Conservation (phyloP, 2,888 invertebrate genomes). For the Agrypnus murinus region DNA sequence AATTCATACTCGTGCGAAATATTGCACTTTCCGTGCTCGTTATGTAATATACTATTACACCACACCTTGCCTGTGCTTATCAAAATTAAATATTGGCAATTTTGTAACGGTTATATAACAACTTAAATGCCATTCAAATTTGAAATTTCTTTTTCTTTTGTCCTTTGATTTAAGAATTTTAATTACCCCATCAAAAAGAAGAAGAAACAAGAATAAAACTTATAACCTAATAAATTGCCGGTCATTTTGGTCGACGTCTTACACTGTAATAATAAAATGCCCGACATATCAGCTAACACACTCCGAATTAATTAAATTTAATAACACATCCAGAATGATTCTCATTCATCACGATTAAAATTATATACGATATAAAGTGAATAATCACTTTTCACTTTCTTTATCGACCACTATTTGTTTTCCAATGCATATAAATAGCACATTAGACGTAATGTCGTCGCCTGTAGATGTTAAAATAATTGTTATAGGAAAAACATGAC, state of each 20-base stretch:
- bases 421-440: slow-evolving; percentile 32
- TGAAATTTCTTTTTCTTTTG: background rate
- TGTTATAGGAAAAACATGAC: slow-evolving; percentile 4
- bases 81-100: too few species aligned
- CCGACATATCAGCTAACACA: slow-evolving; percentile 35
- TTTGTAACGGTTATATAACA: too few species aligned
- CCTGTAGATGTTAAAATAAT: slow-evolving; percentile 8
- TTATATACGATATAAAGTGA: slow-evolving; percentile 26
- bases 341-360: slow-evolving; percentile 37
- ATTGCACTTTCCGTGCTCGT: too few species aligned
- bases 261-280: slow-evolving; percentile 29
- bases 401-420: slow-evolving; percentile 29
- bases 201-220: background rate
- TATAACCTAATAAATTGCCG: slow-evolving; percentile 29
- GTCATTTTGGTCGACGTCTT: slow-evolving; percentile 32
- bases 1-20: too few species aligned
- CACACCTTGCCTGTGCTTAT: too few species aligned
- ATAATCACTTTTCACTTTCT: slow-evolving; percentile 27
- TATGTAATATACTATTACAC: too few species aligned
- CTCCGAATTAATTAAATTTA: slow-evolving; percentile 41
- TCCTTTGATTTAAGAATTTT: slow-evolving; percentile 16
- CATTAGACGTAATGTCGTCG: slow-evolving; percentile 21
- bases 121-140: too few species aligned
- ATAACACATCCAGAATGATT: slow-evolving; percentile 25
- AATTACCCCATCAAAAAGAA: slow-evolving; percentile 13